Evolutionary conservation across 2,888 invertebrate species (phyloP), one percentile per base, ranked within the genome.

Genomic region (Xanthostigma xanthostigma): DNA sequence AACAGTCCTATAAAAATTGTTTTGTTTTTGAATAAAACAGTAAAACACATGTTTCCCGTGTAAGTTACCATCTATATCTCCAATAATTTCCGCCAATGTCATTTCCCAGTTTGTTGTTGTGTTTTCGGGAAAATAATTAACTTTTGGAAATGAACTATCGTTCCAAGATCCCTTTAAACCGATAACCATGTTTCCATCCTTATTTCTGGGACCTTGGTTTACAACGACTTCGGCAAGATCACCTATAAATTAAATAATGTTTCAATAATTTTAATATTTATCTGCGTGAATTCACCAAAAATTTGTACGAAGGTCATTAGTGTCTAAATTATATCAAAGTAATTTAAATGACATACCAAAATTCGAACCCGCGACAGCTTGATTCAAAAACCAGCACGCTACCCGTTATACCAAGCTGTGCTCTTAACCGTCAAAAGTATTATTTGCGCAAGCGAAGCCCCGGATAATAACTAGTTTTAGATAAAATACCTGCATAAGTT

Each of bases 221-320:
- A 82, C 69, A 5, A 77, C 71, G 45, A 79, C 73, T 64, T 82
- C 82, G 6, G 80, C 80, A 53, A 83, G 62, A 60, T 83, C 82
- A 44, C 80, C 80, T 73, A 62, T 65, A 62, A 63, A n/a, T 12
- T 38, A 38, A n/a, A n/a, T 36, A 11, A 1, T 5, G n/a, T 41
- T 45, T 41, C 35, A 14, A 42, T 41, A 49, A 35, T 27, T 33
- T 8, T 36, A 43, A 33, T 44, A 11, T 33, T 17, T 12, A 11
- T 11, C 12, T 44, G 37, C 11, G 12, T 8, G 17, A n/a, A 27
- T 27, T 6, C 27, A 27, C n/a, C 27, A 27, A 6, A 27, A 3
- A 27, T 27, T 27, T 27, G n/a, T n/a, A n/a, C n/a, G n/a, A 17
- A 17, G 17, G 17, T 17, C 17, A 3, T 17, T 17, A 17, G 17